Evolutionary conservation across 2,888 invertebrate genomes (phyloP).

Genomic region (Antitype chi): DNA sequence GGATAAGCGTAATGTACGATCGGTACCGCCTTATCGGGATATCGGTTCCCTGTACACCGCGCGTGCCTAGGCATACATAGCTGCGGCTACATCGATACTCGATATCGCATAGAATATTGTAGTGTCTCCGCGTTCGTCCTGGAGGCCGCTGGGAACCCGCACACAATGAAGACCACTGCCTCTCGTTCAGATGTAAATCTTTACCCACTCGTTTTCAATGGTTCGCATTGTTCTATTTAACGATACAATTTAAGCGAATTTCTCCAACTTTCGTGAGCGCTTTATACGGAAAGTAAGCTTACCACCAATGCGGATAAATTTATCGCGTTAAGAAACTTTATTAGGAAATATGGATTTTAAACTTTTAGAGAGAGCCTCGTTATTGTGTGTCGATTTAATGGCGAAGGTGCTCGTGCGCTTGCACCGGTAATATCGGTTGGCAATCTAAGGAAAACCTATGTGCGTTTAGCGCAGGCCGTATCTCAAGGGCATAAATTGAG

Average conservation of each 20-base stretch:
- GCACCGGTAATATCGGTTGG: constrained; percentile 61
- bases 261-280: constrained; percentile 75
- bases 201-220: constrained; percentile 79
- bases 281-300: constrained; percentile 70
- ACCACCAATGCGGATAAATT: constrained; percentile 58
- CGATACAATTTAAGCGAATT: constrained; percentile 79
- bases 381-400: constrained; percentile 43
- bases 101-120: constrained; percentile 80
- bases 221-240: constrained; percentile 81
- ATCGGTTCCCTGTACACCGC: constrained; percentile 80
- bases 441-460: constrained; percentile 70
- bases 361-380: constrained; percentile 25
- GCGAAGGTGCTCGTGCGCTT: constrained; percentile 47
- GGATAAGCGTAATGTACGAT: constrained; percentile 86
- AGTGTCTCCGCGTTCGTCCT: constrained; percentile 74
- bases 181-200: constrained; percentile 82
- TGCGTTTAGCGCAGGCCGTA: constrained; percentile 70
- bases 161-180: constrained; percentile 79
- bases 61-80: constrained; percentile 84
- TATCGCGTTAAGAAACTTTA: constrained; percentile 56
- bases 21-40: constrained; percentile 81
- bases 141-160: constrained; percentile 70
- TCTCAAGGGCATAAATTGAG: constrained; percentile 75
- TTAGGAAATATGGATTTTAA: constrained; percentile 54
- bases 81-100: constrained; percentile 78